Base-by-base conservation (phyloP, 2,113 vertebrate species). In the Cervus canadensis region DNA sequence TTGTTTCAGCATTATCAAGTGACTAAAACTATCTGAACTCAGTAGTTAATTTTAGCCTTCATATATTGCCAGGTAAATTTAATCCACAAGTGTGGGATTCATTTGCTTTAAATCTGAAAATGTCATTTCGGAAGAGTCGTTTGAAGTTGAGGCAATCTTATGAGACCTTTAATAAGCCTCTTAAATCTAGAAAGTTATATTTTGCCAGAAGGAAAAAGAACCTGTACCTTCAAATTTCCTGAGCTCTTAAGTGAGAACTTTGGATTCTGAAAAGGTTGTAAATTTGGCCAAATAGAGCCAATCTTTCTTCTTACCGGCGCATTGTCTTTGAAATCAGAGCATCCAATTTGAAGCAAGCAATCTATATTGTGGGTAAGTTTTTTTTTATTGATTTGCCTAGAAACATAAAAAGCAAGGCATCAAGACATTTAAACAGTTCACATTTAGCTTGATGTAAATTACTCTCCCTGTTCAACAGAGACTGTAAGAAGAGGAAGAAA, bases 61-160 rank as follows among this genome's bases (percentile, higher is more conserved):
- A 81, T 94, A 25, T 92, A 95, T 96, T 89, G 91, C 88, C 91
- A 96, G 90, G 94, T 97, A 89, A 97, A 87, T 98, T 97, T 97
- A 97, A 98, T 98, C 94, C 91, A 87, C n/a, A 83, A 92, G 67
- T 94, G 60, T 91, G 26, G 56, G 95, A 82, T 93, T 96, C 94
- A 87, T 97, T 97, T 98, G 93, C 97, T 95, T 97, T 94, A 96
- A 98, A 95, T 98, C 95, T 96, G 92, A 91, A 97, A 97, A 97
- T 97, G 88, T 97, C 96, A 97, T 96, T 98, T 97, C 64, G 26
- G 96, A 94, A 93, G 96, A 96, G 97, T 87, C 43, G 74, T 98
- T 98, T 98, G 97, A 98, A 96, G 96, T 98, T 89, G 91, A 97
- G 84, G 91, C 95, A 98, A 97, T 98, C 97, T 97, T 97, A 57